Evolutionary conservation across 2,888 invertebrate species (phyloP).

Genomic region (Melikaiella ostensackeni): DNA sequence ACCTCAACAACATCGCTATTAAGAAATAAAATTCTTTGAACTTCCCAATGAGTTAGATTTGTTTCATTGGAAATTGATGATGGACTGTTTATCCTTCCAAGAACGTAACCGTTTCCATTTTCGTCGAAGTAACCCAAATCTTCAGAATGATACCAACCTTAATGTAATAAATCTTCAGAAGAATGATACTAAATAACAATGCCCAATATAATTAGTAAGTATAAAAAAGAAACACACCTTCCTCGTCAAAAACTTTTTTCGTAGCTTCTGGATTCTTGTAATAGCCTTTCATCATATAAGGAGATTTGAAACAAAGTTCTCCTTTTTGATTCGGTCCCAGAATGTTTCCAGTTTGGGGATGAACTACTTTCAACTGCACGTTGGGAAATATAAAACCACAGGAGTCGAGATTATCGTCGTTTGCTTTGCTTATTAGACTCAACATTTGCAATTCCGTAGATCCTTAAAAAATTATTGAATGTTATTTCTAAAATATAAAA

Average conservation of each 20-base stretch:
- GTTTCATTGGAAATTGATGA: background rate
- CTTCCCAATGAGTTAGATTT: constrained; percentile 5
- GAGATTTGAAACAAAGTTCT: constrained; percentile 46
- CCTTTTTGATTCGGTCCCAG: constrained; percentile 48
- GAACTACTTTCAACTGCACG: constrained; percentile 46
- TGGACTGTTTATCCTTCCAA: background rate
- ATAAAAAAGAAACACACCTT: constrained; percentile 40
- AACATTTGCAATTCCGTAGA: constrained; percentile 17
- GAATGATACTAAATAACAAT: background rate
- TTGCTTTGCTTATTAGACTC: background rate
- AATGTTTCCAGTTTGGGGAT: constrained; percentile 30
- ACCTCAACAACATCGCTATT: constrained; percentile 11
- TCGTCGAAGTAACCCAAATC: constrained; percentile 27
- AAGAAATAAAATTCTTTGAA: constrained; percentile 24
- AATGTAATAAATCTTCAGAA: background rate
- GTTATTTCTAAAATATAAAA: background rate
- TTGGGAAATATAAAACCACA: constrained; percentile 40
- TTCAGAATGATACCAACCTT: constrained; percentile 22
- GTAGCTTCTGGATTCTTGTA: constrained; percentile 46
- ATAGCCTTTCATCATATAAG: constrained; percentile 44
- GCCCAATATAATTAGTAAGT: background rate
- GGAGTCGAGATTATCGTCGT: constrained; percentile 27
- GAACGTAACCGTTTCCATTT: constrained; percentile 18
- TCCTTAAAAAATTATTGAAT: constrained; percentile 1
- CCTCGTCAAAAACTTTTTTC: constrained; percentile 48